phyloP scores from a whole-genome alignment of 2,888 invertebrate genomes.

The Molanna angustata region DNA sequence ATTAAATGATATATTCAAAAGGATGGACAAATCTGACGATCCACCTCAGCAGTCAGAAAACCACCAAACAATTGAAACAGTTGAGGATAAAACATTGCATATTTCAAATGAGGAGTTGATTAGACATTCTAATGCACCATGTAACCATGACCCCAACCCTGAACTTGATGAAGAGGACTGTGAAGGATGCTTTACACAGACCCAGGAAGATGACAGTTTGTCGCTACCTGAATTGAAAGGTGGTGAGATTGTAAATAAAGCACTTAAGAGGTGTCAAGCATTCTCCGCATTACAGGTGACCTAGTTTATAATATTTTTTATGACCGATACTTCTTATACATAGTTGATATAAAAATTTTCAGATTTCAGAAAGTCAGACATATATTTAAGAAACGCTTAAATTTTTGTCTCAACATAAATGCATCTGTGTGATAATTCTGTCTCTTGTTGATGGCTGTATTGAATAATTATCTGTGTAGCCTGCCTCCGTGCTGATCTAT shows the following conservation, averaged over 20 bases:
- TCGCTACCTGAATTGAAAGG: slow-evolving; percentile 16
- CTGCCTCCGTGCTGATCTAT: too few species aligned
- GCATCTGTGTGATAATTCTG: too few species aligned
- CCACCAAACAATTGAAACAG: background rate
- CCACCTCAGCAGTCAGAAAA: background rate
- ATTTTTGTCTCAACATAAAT: too few species aligned
- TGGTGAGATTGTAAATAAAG: slow-evolving; percentile 38
- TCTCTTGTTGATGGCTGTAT: too few species aligned
- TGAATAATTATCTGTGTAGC: too few species aligned
- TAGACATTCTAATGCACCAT: background rate
- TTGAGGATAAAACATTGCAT: slow-evolving; percentile 20
- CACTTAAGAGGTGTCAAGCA: slow-evolving; percentile 52
- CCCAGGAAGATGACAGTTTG: slow-evolving; percentile 31
- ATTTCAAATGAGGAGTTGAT: slow-evolving; percentile 11
- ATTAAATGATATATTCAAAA: background rate
- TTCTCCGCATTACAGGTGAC: slow-evolving; percentile 54
- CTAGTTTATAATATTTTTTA: too few species aligned
- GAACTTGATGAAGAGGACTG: background rate
- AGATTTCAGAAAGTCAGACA: too few species aligned
- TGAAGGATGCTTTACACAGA: too few species aligned
- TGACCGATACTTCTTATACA: too few species aligned
- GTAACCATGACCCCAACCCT: background rate
- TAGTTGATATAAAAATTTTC: too few species aligned
- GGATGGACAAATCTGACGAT: background rate
- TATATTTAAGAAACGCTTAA: too few species aligned